A percentile compares a stretch with the other conserved stretches of the same genome.
Evolutionary conservation across 2,888 invertebrate genomes (phyloP).

Genomic region (Drosophila dives): DNA sequence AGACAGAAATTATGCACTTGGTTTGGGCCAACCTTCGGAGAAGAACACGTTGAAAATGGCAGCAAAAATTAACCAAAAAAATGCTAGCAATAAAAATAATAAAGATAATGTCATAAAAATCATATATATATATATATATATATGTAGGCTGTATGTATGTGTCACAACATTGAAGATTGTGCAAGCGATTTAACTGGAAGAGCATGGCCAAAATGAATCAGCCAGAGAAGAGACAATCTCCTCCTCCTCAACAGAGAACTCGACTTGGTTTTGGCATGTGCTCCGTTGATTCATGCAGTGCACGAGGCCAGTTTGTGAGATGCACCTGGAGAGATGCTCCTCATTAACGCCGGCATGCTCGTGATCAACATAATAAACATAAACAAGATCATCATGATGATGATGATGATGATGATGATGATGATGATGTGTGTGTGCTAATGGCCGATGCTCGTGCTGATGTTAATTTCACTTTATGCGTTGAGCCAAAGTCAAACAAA

Average conservation of each 20-base stretch:
- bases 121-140: background rate
- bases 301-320: slow-evolving; percentile 9
- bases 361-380: slow-evolving; percentile 35
- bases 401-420: background rate
- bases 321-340: slow-evolving; percentile 29
- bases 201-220: slow-evolving; percentile 17
- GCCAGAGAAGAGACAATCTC: background rate
- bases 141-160: background rate
- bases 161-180: slow-evolving; percentile 4
- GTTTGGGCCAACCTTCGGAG: slow-evolving; percentile 32
- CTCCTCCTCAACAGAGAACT: background rate
- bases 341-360: slow-evolving; percentile 53
- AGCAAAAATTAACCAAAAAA: slow-evolving; percentile 13
- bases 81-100: background rate
- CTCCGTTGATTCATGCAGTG: slow-evolving; percentile 9
- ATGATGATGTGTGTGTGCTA: slow-evolving; percentile 14
- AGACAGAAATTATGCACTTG: slow-evolving; percentile 10
- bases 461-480: slow-evolving; percentile 62
- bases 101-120: background rate
- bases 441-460: slow-evolving; percentile 33
- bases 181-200: slow-evolving; percentile 27
- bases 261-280: slow-evolving; percentile 24
- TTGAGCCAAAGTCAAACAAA: slow-evolving; percentile 30
- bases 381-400: slow-evolving; percentile 4
- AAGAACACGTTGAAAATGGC: slow-evolving; percentile 41